A percentile compares a stretch with the other conserved stretches of the same genome.
Evolutionary conservation across 2,888 invertebrate species (phyloP).

Genomic region (Calliphora vomitoria): DNA sequence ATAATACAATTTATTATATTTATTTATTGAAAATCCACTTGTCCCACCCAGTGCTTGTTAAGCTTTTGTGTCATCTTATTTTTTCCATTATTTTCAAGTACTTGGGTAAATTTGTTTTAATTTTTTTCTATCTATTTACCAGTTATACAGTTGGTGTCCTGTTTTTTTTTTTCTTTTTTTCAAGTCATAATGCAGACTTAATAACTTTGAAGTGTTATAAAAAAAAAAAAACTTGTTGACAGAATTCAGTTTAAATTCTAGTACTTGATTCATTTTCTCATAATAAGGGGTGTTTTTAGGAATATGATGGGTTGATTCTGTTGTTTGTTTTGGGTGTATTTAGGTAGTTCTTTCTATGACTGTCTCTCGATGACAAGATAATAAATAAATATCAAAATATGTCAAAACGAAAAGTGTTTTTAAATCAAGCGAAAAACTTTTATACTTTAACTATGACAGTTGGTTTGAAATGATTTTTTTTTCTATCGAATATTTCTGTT

Average conservation of each 20-base stretch:
- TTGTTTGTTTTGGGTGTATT: slow-evolving; percentile 63
- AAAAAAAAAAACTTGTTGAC: slow-evolving; percentile 65
- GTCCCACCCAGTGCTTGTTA: slow-evolving; percentile 66
- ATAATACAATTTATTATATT: slow-evolving; percentile 74
- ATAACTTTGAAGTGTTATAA: slow-evolving; percentile 71
- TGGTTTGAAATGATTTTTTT: slow-evolving; percentile 12
- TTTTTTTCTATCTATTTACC: slow-evolving; percentile 48
- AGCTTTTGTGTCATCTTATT: slow-evolving; percentile 66
- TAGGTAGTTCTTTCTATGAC: slow-evolving; percentile 72
- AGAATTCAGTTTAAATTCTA: slow-evolving; percentile 61
- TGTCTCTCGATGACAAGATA: slow-evolving; percentile 80
- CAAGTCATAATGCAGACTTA: slow-evolving; percentile 61
- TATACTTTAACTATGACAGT: slow-evolving; percentile 42
- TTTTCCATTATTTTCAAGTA: slow-evolving; percentile 63
- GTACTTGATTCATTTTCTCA: slow-evolving; percentile 32
- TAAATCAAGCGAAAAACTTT: slow-evolving; percentile 68
- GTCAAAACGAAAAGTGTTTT: slow-evolving; percentile 80
- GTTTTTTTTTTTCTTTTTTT: slow-evolving; percentile 29
- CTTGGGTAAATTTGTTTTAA: slow-evolving; percentile 67
- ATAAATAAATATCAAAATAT: slow-evolving; percentile 84
- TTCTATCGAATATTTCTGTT: not conserved
- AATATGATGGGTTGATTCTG: slow-evolving; percentile 53
- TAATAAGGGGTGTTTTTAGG: slow-evolving; percentile 50
- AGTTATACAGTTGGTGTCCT: slow-evolving; percentile 42
- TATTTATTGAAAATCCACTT: slow-evolving; percentile 77